Percentiles rank a stretch among this genome's conserved stretches.
phyloP scores from a whole-genome alignment of 2,888 invertebrate species.

The Eristalis arbustorum region DNA sequence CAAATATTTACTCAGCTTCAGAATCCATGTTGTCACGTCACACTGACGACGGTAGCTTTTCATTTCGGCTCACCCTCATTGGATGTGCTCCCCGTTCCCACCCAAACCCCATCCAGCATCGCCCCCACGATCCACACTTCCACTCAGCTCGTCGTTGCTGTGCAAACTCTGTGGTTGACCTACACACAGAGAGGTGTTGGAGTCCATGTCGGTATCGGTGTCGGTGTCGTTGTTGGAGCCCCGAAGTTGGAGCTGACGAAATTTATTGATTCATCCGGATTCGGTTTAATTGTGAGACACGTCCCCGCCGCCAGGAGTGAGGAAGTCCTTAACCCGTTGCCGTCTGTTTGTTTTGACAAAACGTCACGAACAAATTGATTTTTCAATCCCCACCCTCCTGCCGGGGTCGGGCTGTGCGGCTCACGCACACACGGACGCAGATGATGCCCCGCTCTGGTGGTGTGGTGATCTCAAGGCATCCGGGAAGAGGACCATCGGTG shows the following conservation, averaged over 20 bases:
- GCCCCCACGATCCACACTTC: too few species aligned
- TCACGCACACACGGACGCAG: neutral
- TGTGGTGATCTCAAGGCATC: neutral
- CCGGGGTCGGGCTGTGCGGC: neutral
- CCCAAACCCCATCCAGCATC: neutral
- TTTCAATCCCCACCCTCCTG: conserved; percentile 20
- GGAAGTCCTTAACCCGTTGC: conserved; percentile 49
- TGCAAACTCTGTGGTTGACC: conserved; percentile 69
- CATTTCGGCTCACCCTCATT: neutral
- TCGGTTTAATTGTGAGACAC: conserved; percentile 61
- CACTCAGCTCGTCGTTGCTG: conserved; percentile 29
- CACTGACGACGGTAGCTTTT: conserved; percentile 26
- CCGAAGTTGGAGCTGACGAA: conserved; percentile 27
- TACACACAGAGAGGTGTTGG: conserved; percentile 21
- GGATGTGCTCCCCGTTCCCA: neutral
- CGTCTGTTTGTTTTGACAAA: conserved; percentile 65
- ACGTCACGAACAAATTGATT: conserved; percentile 69
- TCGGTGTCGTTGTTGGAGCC: neutral
- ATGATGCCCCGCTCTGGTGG: too few species aligned
- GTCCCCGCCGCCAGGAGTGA: neutral
- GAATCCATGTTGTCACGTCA: conserved; percentile 66
- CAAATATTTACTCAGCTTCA: conserved; percentile 69
- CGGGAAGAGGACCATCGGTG: neutral
- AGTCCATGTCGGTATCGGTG: too few species aligned
- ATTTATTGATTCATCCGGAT: conserved; percentile 62